Evolutionary conservation across 2,113 vertebrate species (phyloP), one percentile per base, ranked within the genome.

Genomic region (Danio rerio): DNA sequence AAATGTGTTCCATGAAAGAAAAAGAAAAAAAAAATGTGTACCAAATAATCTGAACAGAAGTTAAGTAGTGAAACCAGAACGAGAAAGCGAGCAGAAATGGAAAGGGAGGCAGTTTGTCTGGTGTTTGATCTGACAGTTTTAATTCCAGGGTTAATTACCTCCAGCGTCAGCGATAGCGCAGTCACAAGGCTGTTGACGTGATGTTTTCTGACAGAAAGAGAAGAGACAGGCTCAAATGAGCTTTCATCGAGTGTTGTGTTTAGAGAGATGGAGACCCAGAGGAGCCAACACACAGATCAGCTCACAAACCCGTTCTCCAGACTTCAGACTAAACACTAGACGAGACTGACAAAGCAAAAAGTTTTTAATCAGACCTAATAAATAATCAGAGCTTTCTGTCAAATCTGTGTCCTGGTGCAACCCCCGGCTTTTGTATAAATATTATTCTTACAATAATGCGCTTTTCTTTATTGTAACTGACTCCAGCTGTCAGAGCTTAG

Each of bases 141-240:
- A 62, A 74, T 80, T 80, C 71, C 69, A 61, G 53, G 50, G 80
- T 85, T 82, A 85, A 82, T 85, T 85, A 81, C 80, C 61, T 78
- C 50, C 63, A 49, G 50, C 59, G 73, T 71, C 68, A 59, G 68
- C 63, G 75, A 78, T 69, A 62, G 80, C 52, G 7, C 75, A 71
- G 66, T 65, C 66, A 59, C 69, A 85, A 72, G 56, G 58, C 47
- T 58, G 75, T 72, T 77, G 75, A 77, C 20, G 56, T 66, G 80
- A 82, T 74, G 75, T 70, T 62, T 81, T 56, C 58, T 78, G 80
- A 73, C 74, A 47, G 82, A 52, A 70, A 62, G 65, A 45, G 63
- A 45, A n/a, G 47, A 69, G 78, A 70, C n/a, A 55, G 66, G 43
- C 78, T 69, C 65, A 69, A 69, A 66, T 45, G 77, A 81, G 55